Base-by-base conservation (phyloP, 1,140 invertebrate genomes). In the Branchinecta lindahli region DNA sequence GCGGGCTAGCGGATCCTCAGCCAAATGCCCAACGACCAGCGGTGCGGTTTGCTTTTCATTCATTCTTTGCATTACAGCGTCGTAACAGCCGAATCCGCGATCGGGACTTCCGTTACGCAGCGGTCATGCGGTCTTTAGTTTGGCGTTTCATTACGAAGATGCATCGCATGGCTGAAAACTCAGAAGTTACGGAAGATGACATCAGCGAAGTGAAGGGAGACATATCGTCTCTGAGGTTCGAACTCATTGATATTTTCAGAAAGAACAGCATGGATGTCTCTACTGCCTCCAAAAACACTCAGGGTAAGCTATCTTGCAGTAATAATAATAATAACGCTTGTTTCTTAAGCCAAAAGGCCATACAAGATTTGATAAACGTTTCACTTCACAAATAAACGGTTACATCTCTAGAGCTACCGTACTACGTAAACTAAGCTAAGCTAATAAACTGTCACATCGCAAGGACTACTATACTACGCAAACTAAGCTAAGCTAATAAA, bases 161-260 rank as follows among this genome's bases (percentile, higher is more conserved):
- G 80, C 89, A 92, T 74, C 81, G 86, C 65, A 85, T 87, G 75
- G 83, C 84, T 72, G 88, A 91, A 73, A 84, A 88, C 73, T 85
- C 85, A 73, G 81, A 85, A 0, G 90, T 95, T 0, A 93, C 91
- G 15, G 92, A 95, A 77, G 92, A 96, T 74, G 89, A 95, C 74
- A 84, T 96, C 67, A 94, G 93, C 74, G 93, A 96, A 80, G 84
- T 96, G 0, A 96, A 95, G 77, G 87, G 88, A 75, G 91, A 94
- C 74, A 87, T 95, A 18, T 88, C 87, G 0, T 82, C 87, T 0
- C 85, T 91, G 80, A 83, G 87, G 73, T 91, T 87, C 76, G 91
- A 94, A 78, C 82, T 95, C 71, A 79, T 94, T 0, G 90, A 94
- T 74, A 86, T 94, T 18, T 85, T 94, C 45, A 83, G 84, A 68